phyloP scores from a whole-genome alignment of 2,797 vertebrate species.

The Dermochelys coriacea region DNA sequence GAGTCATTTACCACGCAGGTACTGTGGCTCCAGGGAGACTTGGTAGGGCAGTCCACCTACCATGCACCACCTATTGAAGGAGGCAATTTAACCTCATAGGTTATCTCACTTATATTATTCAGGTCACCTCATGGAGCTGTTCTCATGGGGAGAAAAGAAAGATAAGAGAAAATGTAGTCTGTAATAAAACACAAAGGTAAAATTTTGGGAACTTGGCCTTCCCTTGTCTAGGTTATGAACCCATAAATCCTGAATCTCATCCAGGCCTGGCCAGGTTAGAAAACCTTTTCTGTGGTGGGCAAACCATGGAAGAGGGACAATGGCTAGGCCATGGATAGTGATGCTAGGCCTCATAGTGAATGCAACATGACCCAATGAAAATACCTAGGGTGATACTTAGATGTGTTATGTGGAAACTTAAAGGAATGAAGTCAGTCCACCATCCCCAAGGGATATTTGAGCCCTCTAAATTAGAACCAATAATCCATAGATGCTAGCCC shows the following conservation, averaged over 20 bases:
- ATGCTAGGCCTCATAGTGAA: neutral
- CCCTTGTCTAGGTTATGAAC: neutral
- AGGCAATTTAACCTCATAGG: neutral
- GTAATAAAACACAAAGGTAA: neutral
- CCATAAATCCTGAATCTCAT: neutral
- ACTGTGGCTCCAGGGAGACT: neutral
- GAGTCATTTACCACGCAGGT: no score
- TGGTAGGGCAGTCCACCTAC: neutral
- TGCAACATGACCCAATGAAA: neutral
- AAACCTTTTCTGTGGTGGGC: neutral
- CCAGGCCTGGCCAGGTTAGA: neutral
- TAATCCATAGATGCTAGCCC: neutral
- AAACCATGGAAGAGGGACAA: neutral
- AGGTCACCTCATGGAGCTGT: no score
- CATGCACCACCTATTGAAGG: neutral
- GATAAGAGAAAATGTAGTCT: neutral
- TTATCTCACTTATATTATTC: no score
- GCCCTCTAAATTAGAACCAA: neutral
- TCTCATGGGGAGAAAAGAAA: no score
- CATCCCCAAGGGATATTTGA: neutral
- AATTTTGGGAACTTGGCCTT: neutral
- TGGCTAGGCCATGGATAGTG: accelerated
- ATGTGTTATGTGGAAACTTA: neutral
- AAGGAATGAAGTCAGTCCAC: accelerated
- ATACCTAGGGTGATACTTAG: neutral